Evolutionary conservation across 2,113 vertebrate species (phyloP).

Genomic region (Telmatochromis sp.): DNA sequence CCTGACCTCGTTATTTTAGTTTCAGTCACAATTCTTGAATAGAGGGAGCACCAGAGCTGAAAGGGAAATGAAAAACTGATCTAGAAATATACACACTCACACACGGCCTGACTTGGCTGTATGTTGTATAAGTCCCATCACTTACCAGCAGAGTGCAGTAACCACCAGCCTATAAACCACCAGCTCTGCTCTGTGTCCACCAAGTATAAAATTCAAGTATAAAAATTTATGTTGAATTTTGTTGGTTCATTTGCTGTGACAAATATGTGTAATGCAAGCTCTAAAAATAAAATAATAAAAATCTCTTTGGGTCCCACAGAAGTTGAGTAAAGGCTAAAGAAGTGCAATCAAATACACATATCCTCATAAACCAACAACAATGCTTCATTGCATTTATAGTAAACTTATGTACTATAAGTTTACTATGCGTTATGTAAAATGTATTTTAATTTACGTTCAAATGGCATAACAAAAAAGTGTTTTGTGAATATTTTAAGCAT

Average conservation of each 20-base stretch:
- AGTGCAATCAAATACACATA: neutral
- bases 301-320: neutral
- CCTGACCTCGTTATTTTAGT: neutral
- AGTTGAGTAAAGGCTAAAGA: neutral
- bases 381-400: neutral
- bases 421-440: neutral
- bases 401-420: neutral
- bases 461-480: neutral
- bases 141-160: conserved; percentile 51
- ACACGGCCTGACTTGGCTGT: neutral
- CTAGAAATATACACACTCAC: neutral
- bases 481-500: neutral
- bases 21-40: neutral
- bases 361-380: neutral
- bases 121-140: neutral
- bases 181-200: neutral
- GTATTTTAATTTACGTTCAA: neutral
- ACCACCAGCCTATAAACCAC: neutral
- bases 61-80: neutral
- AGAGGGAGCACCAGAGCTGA: neutral
- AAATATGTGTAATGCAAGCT: neutral
- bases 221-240: neutral
- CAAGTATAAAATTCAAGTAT: neutral
- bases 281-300: neutral
- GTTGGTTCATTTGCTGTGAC: neutral